Base-by-base conservation (phyloP, 2,113 vertebrate species). In the Syngnathoides biaculeatus region DNA sequence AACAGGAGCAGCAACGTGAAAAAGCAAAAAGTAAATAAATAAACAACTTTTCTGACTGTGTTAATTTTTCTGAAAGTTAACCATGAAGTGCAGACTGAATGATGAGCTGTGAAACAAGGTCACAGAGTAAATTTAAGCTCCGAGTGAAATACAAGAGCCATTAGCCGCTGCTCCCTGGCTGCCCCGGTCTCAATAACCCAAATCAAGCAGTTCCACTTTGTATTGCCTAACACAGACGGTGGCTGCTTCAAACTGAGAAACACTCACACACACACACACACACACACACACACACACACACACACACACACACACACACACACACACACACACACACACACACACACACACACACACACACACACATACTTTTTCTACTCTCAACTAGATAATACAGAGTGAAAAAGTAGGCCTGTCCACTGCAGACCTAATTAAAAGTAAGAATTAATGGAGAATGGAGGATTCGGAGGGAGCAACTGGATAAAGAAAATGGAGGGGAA, bases 391-490 rank as follows among this genome's bases (percentile, higher is more conserved):
- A 89, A 91, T 90, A 81, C 86, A 77, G 80, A 87, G 87, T 86
- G 87, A 89, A 89, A 88, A 92, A 91, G 80, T 91, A 90, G 90
- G 88, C 88, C 88, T 91, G 89, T 92, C 88, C 91, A 88, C 79
- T 84, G 89, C 82, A 92, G 88, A 90, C 90, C 91, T 91, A 91
- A 91, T 93, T 93, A 92, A 92, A 90, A 90, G 84, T 84, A 86
- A 90, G 89, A 90, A 92, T 90, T 87, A 90, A 91, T 90, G 88
- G 89, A 89, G 82, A 88, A 85, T 74, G 72, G 79, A 77, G 74
- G 75, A 88, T 80, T 86, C 86, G 66, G 78, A 74, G 80, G 85
- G 84, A 80, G 86, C 74, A 74, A 73, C 80, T 80, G 79, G 78
- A 78, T 76, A 82, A 68, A 73, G 71, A 69, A 5, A 74, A 72